These are phyloP conservation scores for Drosophila ironensis DNA, from an alignment of 1,140 invertebrate genomes.

Conservation along the genomic window DNA sequence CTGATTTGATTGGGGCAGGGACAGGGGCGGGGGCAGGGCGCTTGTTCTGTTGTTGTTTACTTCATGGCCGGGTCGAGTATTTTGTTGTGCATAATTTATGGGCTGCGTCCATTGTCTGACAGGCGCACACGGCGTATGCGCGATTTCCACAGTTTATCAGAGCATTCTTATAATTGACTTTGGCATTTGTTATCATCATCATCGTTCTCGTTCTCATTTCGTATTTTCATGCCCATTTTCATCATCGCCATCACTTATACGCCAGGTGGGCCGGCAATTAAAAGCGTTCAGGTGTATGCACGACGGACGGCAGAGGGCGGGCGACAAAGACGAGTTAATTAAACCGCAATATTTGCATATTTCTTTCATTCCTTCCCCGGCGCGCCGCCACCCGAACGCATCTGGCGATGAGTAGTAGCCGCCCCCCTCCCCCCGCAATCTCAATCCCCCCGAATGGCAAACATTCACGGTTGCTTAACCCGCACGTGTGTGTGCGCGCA, in stretches of 20 bases:
- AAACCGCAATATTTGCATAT: conserved; percentile 78
- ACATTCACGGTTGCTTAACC: conserved; percentile 45
- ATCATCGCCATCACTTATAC: conserved; percentile 50
- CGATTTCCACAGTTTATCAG: conserved; percentile 53
- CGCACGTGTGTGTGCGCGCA: conserved; percentile 37
- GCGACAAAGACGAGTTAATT: conserved; percentile 59
- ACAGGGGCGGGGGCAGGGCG: too few relatives aligned
- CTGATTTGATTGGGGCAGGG: too few relatives aligned
- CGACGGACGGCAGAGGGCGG: background rate
- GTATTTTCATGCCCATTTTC: too few relatives aligned
- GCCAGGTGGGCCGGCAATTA: conserved; percentile 62
- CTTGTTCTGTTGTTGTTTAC: conserved; percentile 71
- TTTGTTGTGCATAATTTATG: conserved; percentile 65
- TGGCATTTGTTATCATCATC: conserved; percentile 34
- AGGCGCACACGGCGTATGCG: conserved; percentile 38
- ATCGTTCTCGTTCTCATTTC: too few relatives aligned
- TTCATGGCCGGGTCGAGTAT: conserved; percentile 35
- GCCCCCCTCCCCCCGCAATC: background rate
- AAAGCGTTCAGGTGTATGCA: conserved; percentile 30
- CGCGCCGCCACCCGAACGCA: conserved; percentile 11
- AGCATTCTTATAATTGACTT: conserved; percentile 48
- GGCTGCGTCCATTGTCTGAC: background rate
- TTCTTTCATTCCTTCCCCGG: conserved; percentile 52
- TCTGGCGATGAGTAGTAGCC: conserved; percentile 26
- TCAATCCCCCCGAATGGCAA: conserved; percentile 27